phyloP scores from a whole-genome alignment of 2,888 invertebrate species.

The Napeogenes sylphis region DNA sequence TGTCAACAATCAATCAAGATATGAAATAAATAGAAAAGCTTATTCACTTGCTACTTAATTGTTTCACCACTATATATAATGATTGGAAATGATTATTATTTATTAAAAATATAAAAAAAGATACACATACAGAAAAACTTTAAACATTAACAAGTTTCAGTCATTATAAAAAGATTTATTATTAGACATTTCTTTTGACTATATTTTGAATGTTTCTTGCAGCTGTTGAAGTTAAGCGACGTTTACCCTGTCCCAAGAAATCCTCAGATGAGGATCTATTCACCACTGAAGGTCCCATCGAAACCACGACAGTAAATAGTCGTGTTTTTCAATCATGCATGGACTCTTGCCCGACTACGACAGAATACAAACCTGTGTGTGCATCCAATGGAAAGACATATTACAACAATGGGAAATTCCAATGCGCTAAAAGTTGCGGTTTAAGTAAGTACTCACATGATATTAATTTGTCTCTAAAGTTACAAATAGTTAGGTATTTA shows the following conservation, averaged over 20 bases:
- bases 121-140: too few relatives aligned
- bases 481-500: too few relatives aligned
- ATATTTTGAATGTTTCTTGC: constrained; percentile 7
- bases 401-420: constrained; percentile 30
- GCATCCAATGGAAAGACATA: constrained; percentile 34
- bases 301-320: constrained; percentile 9
- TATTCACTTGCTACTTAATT: too few relatives aligned
- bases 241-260: constrained; percentile 24
- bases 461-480: background rate
- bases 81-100: too few relatives aligned
- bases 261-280: background rate
- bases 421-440: constrained; percentile 36
- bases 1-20: too few relatives aligned
- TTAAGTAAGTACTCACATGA: constrained; percentile 31
- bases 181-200: too few relatives aligned
- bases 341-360: constrained; percentile 17
- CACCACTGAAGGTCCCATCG: background rate
- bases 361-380: constrained; percentile 32
- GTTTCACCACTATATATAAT: too few relatives aligned
- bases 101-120: too few relatives aligned
- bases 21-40: too few relatives aligned
- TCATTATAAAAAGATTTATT: too few relatives aligned
- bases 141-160: too few relatives aligned
- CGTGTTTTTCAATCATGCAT: constrained; percentile 12
- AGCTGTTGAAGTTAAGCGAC: constrained; percentile 27